These are phyloP conservation scores for Chydorus sphaericus DNA, from an alignment of 2,888 invertebrate species.

Conservation along the genomic window DNA sequence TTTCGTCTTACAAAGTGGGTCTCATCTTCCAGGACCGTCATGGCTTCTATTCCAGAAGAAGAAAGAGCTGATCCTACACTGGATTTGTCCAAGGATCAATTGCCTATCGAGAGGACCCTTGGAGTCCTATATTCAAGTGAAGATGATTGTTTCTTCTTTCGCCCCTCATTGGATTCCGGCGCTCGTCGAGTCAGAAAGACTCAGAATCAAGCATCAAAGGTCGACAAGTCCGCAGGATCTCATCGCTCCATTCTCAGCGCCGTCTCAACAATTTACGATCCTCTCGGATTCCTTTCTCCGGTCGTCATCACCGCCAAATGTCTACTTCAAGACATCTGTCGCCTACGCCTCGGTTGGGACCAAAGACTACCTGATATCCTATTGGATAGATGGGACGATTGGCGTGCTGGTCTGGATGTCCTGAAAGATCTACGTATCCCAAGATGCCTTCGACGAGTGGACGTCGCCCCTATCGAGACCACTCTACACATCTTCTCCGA, in stretches of 20 bases:
- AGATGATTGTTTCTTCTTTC: background rate
- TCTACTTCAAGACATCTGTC: constrained; percentile 23
- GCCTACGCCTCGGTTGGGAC: constrained; percentile 21
- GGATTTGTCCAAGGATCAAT: background rate
- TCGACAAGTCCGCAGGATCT: too few relatives aligned
- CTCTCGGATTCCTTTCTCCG: constrained; percentile 23
- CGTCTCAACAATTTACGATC: constrained; percentile 23
- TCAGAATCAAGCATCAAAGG: too few relatives aligned
- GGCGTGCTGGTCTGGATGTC: background rate
- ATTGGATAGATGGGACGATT: background rate
- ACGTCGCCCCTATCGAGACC: background rate
- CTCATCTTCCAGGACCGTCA: background rate
- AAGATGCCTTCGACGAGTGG: background rate
- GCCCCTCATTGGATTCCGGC: too few relatives aligned
- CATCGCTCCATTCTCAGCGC: constrained; percentile 19
- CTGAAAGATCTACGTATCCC: background rate
- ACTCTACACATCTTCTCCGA: background rate
- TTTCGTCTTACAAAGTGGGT: constrained; percentile 1
- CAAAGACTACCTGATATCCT: constrained; percentile 14
- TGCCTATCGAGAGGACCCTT: background rate
- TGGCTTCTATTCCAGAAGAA: constrained; percentile 2
- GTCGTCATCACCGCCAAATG: constrained; percentile 21
- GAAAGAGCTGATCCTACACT: constrained; percentile 3
- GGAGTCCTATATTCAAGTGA: background rate
- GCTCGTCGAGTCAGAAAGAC: too few relatives aligned